These are phyloP conservation scores for Montipora efflorescens DNA, from an alignment of 64 coral and sea anemone species.

Conservation along the genomic window DNA sequence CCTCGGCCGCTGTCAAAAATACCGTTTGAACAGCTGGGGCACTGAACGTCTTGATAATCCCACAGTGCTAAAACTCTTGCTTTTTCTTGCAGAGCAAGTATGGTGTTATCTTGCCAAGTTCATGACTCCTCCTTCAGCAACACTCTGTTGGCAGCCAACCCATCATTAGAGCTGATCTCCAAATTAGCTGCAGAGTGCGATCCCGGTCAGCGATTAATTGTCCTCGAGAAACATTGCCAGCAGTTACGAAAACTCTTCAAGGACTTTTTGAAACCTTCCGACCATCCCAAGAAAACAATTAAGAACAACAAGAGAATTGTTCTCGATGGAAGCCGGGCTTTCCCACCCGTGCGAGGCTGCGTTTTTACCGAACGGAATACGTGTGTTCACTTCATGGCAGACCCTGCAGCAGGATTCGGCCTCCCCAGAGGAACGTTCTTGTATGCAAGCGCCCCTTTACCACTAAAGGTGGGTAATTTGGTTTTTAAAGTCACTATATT, in stretches of 20 bases:
- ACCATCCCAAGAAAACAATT: conserved; percentile 10
- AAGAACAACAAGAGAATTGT: conserved; percentile 48
- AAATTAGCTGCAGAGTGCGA: conserved; percentile 74
- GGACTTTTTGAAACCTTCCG: conserved; percentile 83
- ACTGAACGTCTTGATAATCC: too few species aligned
- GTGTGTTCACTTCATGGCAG: conserved; percentile 67
- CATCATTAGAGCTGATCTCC: conserved; percentile 49
- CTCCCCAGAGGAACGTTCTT: conserved; percentile 77
- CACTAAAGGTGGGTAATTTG: conserved; percentile 61
- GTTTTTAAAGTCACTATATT: not conserved
- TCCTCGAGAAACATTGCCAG: conserved; percentile 86
- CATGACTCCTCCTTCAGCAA: conserved; percentile 44
- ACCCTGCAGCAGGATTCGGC: conserved; percentile 22
- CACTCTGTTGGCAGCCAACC: conserved; percentile 1
- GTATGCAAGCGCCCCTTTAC: conserved; percentile 76
- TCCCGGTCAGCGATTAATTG: conserved; percentile 79
- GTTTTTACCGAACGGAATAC: conserved; percentile 81
- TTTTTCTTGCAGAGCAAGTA: conserved; percentile 74
- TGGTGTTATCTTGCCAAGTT: conserved; percentile 69
- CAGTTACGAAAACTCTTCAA: conserved; percentile 96
- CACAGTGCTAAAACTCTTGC: not conserved
- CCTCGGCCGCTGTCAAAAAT: too few species aligned
- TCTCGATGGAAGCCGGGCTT: conserved; percentile 61
- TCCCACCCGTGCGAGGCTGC: conserved; percentile 83
- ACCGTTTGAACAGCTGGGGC: too few species aligned